Evolutionary conservation across 2,888 invertebrate genomes (phyloP), one percentile per base, ranked within the genome.

Genomic region (Ethmia dodecea): DNA sequence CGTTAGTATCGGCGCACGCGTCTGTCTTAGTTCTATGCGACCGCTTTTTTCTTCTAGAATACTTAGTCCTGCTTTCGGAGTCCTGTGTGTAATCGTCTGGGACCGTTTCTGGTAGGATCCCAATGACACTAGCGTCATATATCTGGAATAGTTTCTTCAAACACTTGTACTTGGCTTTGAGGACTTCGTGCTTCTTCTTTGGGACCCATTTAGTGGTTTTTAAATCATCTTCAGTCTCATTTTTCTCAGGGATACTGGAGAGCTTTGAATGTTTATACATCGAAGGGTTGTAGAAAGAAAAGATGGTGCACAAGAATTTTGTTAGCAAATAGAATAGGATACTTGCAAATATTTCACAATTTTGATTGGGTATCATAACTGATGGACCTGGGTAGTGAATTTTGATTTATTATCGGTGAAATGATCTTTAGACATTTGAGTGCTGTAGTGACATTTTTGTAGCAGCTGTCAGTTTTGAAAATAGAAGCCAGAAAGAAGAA

Each of bases 101-200:
- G n/a, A n/a, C n/a, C 0, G 59, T 43, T 22, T 72, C 73, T 0
- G 79, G 78, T 5, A 81, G 47, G 1, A 77, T 68, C 0, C 71
- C 72, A 1, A 81, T 77, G 0, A 83, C 70, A 32, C 74, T 80
- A 0, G 83, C 81, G 28, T 84, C 84, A 37, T 83, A 83, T 2
- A 84, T 72, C 47, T 84, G 83, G 29, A 84, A 84, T 1, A 84
- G 52, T 40, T 84, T 83, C 46, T 84, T 84, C 35, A 84, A 44
- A 39, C 83, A 84, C 51, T 81, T 84, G 35, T 84, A 84, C 42
- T 84, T 84, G 0, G 80, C 83, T 52, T 84, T 84, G 1, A 84
- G 47, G 0, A 81, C 76, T 35, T 84, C 84, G 28, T 84, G 84
- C 41, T 80, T 83, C 31, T 83, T 83, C 49, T 83, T 84, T 0